Percentiles rank a stretch among this genome's conserved stretches.
Evolutionary conservation across 2,888 invertebrate genomes (phyloP).

Genomic region (Pachymerium ferrugineum): DNA sequence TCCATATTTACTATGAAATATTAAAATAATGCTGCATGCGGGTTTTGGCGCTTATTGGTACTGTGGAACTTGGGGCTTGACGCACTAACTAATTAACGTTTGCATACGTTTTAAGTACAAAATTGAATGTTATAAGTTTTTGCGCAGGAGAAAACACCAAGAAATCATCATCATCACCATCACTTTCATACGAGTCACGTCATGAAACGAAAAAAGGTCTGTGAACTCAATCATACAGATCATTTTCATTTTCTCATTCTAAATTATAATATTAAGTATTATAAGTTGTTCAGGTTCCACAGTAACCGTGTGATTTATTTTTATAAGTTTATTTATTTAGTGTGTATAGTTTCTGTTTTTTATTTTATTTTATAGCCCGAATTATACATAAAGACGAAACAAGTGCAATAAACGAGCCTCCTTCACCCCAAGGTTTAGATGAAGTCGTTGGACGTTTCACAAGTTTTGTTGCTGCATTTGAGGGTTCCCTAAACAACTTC

Average conservation of each 20-base stretch:
- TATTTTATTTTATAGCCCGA: background rate
- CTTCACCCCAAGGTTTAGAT: background rate
- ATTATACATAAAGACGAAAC: background rate
- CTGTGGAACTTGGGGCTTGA: background rate
- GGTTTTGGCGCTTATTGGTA: background rate
- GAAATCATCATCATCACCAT: background rate
- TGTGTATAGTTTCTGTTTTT: too few species aligned
- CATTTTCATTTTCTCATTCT: background rate
- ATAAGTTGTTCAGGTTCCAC: background rate
- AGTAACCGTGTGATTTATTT: too few species aligned
- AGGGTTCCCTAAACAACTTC: slow-evolving; percentile 58
- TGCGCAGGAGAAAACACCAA: background rate
- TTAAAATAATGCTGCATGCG: too few species aligned
- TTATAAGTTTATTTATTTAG: too few species aligned
- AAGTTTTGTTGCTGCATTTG: slow-evolving; percentile 36
- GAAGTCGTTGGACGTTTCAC: background rate
- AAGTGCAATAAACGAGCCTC: background rate
- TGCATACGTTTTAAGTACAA: background rate
- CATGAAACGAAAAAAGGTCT: background rate
- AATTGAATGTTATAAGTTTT: background rate
- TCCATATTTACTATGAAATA: too few species aligned
- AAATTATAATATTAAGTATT: background rate
- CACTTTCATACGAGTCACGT: background rate
- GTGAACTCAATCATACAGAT: background rate
- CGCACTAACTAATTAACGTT: background rate